A percentile compares a stretch with the other conserved stretches of the same genome.
These are phyloP conservation scores for Gymnosoma rotundatum DNA, from an alignment of 2,888 invertebrate species.

Conservation along the genomic window DNA sequence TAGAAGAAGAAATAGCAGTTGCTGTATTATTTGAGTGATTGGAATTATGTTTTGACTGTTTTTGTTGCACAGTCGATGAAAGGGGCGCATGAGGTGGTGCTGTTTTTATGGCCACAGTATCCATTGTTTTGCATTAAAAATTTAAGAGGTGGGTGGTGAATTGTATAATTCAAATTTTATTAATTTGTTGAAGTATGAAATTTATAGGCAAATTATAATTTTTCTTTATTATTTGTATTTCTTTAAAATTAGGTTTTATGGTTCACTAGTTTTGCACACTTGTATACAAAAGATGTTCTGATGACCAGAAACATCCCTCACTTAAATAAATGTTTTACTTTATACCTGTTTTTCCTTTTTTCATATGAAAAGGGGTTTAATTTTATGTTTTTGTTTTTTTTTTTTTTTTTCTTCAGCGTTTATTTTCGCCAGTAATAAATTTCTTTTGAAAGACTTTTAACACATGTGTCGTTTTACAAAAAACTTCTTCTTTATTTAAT, in stretches of 20 bases:
- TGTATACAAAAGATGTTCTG: conserved; percentile 38
- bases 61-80: conserved; percentile 72
- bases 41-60: conserved; percentile 67
- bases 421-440: conserved; percentile 48
- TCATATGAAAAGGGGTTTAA: conserved; percentile 12
- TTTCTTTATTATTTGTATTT: conserved; percentile 16
- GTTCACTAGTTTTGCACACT: conserved; percentile 48
- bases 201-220: conserved; percentile 18
- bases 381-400: not conserved
- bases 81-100: conserved; percentile 80
- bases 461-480: conserved; percentile 48
- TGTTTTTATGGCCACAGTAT: conserved; percentile 79
- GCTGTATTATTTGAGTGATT: conserved; percentile 6
- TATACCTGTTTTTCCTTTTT: conserved; percentile 2
- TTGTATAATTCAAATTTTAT: too few relatives aligned
- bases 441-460: conserved; percentile 32
- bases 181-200: not conserved
- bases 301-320: conserved; percentile 49
- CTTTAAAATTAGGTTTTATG: conserved; percentile 29
- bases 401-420: conserved; percentile 19
- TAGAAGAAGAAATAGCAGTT: conserved; percentile 27
- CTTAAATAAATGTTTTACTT: conserved; percentile 13
- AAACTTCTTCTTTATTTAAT: conserved; percentile 35
- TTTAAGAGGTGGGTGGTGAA: too few relatives aligned
- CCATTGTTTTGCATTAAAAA: conserved; percentile 72